These are phyloP conservation scores for Penaeus japonicus DNA, from an alignment of 1,140 invertebrate genomes.

Conservation along the genomic window DNA sequence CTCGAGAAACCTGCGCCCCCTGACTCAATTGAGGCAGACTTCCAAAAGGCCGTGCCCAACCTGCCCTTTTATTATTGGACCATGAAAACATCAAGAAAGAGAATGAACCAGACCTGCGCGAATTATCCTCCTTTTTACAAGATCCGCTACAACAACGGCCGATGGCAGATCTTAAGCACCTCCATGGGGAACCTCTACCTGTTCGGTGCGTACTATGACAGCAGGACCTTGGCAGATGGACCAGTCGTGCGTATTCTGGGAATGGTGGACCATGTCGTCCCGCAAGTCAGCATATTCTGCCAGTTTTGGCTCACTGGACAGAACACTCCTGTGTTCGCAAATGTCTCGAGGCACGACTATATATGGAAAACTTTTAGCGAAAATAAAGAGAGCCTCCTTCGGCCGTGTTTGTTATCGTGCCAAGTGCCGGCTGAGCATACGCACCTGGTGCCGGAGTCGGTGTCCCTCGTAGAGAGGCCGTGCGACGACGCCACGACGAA, in stretches of 20 bases:
- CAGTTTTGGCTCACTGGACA: constrained; percentile 91
- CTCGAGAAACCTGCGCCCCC: too few relatives aligned
- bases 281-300: constrained; percentile 81
- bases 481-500: constrained; percentile 88
- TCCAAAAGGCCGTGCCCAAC: too few relatives aligned
- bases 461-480: constrained; percentile 83
- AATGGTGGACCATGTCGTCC: constrained; percentile 89
- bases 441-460: constrained; percentile 77
- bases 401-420: constrained; percentile 90
- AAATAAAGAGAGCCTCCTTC: constrained; percentile 89
- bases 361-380: constrained; percentile 96
- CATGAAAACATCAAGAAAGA: too few relatives aligned
- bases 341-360: constrained; percentile 86
- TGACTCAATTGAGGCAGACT: too few relatives aligned
- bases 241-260: constrained; percentile 85
- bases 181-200: constrained; percentile 87
- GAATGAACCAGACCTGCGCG: constrained; percentile 67
- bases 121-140: constrained; percentile 85
- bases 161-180: constrained; percentile 76
- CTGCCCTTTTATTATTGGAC: too few relatives aligned
- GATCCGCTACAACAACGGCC: constrained; percentile 87
- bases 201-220: constrained; percentile 89
- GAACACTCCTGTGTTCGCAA: constrained; percentile 80
- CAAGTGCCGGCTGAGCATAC: constrained; percentile 71
- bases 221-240: constrained; percentile 76